Evolutionary conservation across 2,113 vertebrate genomes (phyloP), one percentile per base, ranked within the genome.

Genomic region (Mugil cephalus): DNA sequence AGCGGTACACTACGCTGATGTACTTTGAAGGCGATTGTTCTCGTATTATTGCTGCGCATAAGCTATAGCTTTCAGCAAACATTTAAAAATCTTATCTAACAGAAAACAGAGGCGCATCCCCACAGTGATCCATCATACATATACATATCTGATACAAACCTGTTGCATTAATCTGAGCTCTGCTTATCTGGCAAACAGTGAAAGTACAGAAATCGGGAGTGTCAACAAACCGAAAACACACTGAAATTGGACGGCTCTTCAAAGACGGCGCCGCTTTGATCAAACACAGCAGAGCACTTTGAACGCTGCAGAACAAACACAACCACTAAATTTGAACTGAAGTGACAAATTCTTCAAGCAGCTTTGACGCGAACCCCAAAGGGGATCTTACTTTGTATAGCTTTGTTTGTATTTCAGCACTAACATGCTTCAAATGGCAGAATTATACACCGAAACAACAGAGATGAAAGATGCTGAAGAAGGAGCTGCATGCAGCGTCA

Each of bases 201-300:
- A 71, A 30, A 76, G 53, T 61, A 56, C 72, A 74, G 56, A 62
- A 86, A 85, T 87, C 74, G 79, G 81, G 38, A 81, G 74, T 55
- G 79, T 86, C 82, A 85, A 88, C 78, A 85, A 47, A 69, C 72
- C 62, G 40, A 54, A 73, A 79, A 77, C 68, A 80, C 85, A 52
- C 73, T 64, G 59, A 51, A 52, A 74, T 59, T 77, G 73, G 77
- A 55, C 64, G 3, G 59, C 55, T 81, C 71, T 87, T 85, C 82
- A 89, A 87, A 90, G 77, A 79, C 79, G 30, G 39, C 58, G 73
- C 79, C 74, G 50, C 74, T 83, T 67, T 88, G 74, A 90, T 89
- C 64, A 77, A 62, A 80, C 78, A 69, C 66, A 58, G 62, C 58
- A 21, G 7, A 79, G 48, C 77, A 70, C 83, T 83, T 79, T 79